Evolutionary conservation across 2,113 vertebrate genomes (phyloP).

Genomic region (Cygnus atratus): DNA sequence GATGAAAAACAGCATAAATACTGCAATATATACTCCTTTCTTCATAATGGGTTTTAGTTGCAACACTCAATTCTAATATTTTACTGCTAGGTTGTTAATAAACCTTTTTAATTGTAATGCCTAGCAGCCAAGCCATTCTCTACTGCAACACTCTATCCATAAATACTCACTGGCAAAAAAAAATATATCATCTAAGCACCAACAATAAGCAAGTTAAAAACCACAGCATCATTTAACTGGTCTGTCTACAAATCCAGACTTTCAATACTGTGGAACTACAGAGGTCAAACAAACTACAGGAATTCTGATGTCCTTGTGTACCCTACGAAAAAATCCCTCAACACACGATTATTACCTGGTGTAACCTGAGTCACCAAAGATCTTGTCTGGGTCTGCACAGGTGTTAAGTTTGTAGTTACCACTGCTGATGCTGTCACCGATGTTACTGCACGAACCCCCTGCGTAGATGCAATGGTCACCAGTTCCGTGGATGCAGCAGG

Average conservation of each 20-base stretch:
- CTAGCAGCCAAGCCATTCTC: not conserved
- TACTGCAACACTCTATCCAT: not conserved
- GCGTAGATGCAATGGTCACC: constrained; percentile 85
- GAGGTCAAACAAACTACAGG: not conserved
- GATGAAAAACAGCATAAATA: not conserved
- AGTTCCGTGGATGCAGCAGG: constrained; percentile 81
- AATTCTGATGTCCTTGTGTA: not conserved
- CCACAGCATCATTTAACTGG: not conserved
- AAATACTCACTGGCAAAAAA: not conserved
- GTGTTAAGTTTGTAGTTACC: constrained; percentile 85
- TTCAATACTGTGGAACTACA: rapidly evolving
- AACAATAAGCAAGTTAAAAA: not conserved
- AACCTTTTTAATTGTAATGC: not conserved
- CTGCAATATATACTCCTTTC: not conserved
- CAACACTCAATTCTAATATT: not conserved
- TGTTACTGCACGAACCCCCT: constrained; percentile 83
- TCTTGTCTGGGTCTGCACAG: constrained; percentile 83
- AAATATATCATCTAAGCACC: not conserved
- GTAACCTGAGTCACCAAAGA: constrained; percentile 85
- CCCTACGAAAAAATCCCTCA: not conserved
- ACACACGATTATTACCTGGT: constrained; percentile 67
- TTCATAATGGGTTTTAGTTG: not conserved
- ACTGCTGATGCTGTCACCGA: constrained; percentile 86
- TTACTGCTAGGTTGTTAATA: not conserved
- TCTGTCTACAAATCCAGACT: not conserved